Conservation (phyloP, 1,140 invertebrate species). For the Zaprionus africanus region DNA sequence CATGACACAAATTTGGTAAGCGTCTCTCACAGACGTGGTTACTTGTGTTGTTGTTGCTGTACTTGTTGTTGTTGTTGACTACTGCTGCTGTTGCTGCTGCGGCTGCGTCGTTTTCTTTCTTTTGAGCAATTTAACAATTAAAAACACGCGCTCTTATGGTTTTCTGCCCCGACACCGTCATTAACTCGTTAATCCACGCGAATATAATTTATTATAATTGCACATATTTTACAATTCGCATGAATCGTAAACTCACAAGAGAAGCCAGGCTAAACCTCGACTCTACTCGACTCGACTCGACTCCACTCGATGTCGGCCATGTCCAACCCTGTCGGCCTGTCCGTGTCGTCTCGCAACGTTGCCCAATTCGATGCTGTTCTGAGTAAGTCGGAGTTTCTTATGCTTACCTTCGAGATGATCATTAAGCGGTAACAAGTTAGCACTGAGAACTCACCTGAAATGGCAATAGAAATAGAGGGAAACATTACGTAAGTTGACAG, state of each 20-base stretch:
- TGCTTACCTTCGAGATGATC: constrained; percentile 49
- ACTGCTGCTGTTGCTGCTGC: constrained; percentile 14
- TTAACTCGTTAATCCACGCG: constrained; percentile 81
- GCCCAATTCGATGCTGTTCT: constrained; percentile 58
- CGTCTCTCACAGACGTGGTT: constrained; percentile 35
- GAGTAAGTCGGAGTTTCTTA: constrained; percentile 28
- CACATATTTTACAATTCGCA: constrained; percentile 72
- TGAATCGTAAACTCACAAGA: constrained; percentile 56
- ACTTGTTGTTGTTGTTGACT: constrained; percentile 17
- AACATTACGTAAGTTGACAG: constrained; percentile 39
- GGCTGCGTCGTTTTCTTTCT: constrained; percentile 69
- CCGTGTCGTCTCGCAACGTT: constrained; percentile 47
- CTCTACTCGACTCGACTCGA: background rate
- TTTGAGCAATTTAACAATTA: constrained; percentile 79
- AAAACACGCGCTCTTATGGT: constrained; percentile 77
- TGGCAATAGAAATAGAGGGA: constrained; percentile 14
- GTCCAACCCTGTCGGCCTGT: background rate
- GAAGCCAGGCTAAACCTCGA: constrained; percentile 19
- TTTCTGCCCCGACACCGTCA: constrained; percentile 61
- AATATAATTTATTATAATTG: constrained; percentile 83
- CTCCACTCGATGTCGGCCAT: background rate
- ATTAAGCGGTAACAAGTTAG: constrained; percentile 24
- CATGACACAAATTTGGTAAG: constrained; percentile 82
- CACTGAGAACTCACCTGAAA: constrained; percentile 66
- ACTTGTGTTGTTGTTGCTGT: constrained; percentile 5